These are phyloP conservation scores for Naja naja DNA, from an alignment of 2,113 vertebrate genomes.

Conservation along the genomic window DNA sequence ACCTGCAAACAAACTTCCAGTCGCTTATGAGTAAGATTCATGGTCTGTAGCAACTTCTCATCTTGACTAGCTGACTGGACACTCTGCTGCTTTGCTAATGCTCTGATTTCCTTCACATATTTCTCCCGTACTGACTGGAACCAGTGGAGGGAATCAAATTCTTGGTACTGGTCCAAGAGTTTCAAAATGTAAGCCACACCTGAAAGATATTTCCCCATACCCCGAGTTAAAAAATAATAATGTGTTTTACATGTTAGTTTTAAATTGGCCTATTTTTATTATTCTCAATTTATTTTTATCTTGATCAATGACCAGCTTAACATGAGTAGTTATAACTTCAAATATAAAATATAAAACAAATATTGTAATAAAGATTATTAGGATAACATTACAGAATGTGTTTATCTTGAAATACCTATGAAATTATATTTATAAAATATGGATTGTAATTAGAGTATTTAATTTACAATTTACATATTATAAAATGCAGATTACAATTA, in stretches of 20 bases:
- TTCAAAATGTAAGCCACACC: slow-evolving; percentile 98
- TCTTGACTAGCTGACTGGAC: slow-evolving; percentile 88
- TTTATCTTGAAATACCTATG: neutral
- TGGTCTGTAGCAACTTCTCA: slow-evolving; percentile 94
- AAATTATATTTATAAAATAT: neutral
- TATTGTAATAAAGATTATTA: neutral
- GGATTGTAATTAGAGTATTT: neutral
- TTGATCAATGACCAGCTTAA: neutral
- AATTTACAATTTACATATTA: neutral
- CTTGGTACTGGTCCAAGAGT: slow-evolving; percentile 96
- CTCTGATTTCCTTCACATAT: slow-evolving; percentile 90
- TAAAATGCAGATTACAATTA: neutral
- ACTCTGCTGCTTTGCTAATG: slow-evolving; percentile 91
- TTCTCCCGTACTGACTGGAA: slow-evolving; percentile 97
- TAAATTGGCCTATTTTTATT: neutral
- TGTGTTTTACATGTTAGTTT: neutral
- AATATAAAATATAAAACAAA: neutral
- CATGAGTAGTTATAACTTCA: neutral
- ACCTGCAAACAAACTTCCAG: slow-evolving; percentile 94
- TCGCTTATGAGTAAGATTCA: slow-evolving; percentile 98
- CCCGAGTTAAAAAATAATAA: neutral
- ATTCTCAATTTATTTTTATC: neutral
- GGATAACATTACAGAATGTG: neutral
- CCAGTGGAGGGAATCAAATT: slow-evolving; percentile 98
- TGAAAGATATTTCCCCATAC: slow-evolving; percentile 51